phyloP scores from a whole-genome alignment of 1,140 invertebrate species.

The Homarus americanus region DNA sequence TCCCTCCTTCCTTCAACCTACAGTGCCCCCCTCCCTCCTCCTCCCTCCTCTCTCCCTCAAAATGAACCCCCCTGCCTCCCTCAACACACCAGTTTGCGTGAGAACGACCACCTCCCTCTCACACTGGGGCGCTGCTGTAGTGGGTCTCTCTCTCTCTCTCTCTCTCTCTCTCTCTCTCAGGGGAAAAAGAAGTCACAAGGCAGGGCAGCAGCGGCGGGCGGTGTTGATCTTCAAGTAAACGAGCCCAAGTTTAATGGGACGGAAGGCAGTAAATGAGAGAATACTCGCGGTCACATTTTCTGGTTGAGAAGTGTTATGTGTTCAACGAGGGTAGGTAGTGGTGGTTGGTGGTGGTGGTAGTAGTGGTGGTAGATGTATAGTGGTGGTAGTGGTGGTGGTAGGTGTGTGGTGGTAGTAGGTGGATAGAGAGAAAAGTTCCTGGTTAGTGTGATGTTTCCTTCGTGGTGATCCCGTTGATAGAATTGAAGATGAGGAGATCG shows the following conservation, averaged over 20 bases:
- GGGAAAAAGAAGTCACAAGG: background rate
- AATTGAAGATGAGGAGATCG: background rate
- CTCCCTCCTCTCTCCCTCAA: no score
- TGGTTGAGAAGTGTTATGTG: background rate
- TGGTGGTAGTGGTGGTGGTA: no score
- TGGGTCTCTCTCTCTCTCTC: background rate
- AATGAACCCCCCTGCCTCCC: no score
- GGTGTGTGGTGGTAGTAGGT: no score
- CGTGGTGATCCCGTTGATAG: background rate
- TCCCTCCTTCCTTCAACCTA: background rate
- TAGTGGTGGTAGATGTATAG: no score
- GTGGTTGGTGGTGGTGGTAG: no score
- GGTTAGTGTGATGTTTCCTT: background rate
- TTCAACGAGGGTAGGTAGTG: background rate
- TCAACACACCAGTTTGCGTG: no score
- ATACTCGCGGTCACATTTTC: background rate
- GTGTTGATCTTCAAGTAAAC: background rate
- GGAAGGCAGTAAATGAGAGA: background rate
- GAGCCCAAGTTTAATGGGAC: background rate
- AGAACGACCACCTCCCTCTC: background rate
- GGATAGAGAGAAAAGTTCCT: background rate
- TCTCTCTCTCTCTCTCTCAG: background rate
- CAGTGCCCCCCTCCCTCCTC: no score
- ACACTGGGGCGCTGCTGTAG: no score
- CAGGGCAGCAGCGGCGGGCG: background rate